Conservation (phyloP, 64 coral and sea anemone genomes). For the Platygyra sinensis region DNA sequence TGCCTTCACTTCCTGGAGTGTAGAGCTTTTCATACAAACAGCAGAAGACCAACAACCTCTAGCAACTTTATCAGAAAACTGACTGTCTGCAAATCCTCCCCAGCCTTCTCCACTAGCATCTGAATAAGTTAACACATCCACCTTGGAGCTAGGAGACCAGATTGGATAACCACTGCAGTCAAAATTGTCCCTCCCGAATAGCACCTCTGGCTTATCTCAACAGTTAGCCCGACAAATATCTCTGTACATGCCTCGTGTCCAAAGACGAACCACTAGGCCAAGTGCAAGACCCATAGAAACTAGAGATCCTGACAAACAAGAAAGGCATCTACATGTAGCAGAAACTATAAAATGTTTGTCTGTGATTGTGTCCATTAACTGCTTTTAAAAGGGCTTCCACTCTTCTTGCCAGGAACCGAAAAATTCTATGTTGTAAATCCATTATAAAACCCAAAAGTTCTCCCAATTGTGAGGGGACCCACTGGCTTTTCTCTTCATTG, state of each 20-base stretch:
- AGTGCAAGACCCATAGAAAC: conserved; percentile 70
- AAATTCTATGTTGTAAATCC: conserved; percentile 37
- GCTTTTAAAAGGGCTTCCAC: conserved; percentile 16
- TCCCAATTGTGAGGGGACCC: conserved; percentile 49
- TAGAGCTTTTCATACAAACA: conserved; percentile 34
- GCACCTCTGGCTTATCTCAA: conserved; percentile 57
- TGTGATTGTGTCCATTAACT: not conserved
- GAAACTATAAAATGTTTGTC: not conserved
- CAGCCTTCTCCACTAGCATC: conserved; percentile 53
- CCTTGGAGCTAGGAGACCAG: conserved; percentile 39
- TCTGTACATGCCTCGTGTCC: conserved; percentile 52
- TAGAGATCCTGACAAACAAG: conserved; percentile 32
- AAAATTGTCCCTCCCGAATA: conserved; percentile 64
- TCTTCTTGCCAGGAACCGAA: conserved; percentile 33
- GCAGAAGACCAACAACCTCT: conserved; percentile 53
- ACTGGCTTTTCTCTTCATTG: conserved; percentile 46
- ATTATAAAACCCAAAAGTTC: conserved; percentile 67
- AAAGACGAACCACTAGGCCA: conserved; percentile 60
- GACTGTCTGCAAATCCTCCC: conserved; percentile 61
- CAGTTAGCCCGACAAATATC: conserved; percentile 19
- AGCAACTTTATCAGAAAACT: conserved; percentile 58
- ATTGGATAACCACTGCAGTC: conserved; percentile 56
- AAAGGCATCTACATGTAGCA: too few relatives aligned
- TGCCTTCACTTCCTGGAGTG: conserved; percentile 47
- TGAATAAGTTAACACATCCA: conserved; percentile 49